A percentile compares a stretch with the other conserved stretches of the same genome.
These are phyloP conservation scores for Epinotia bilunana DNA, from an alignment of 2,888 invertebrate species.

Conservation along the genomic window DNA sequence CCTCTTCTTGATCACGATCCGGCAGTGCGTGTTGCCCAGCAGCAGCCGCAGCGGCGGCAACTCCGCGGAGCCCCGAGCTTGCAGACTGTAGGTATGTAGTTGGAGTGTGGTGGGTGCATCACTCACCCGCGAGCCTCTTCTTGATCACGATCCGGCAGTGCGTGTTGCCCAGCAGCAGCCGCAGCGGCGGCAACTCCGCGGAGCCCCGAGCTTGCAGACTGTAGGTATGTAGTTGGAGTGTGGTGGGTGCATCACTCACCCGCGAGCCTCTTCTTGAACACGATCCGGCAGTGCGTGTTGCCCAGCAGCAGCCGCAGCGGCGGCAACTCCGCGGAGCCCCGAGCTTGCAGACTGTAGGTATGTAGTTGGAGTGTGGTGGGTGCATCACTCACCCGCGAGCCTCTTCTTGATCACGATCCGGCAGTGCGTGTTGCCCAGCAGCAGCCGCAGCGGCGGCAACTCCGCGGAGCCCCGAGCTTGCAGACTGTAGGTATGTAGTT, in stretches of 20 bases:
- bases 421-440: constrained; percentile 97
- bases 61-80: constrained; percentile 67
- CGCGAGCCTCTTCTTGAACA: constrained; percentile 96
- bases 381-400: constrained; percentile 86
- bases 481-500: too few relatives aligned
- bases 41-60: constrained; percentile 95
- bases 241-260: constrained; percentile 77
- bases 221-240: too few relatives aligned
- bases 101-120: too few relatives aligned
- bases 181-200: constrained; percentile 90
- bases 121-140: constrained; percentile 92
- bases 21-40: constrained; percentile 96
- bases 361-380: too few relatives aligned
- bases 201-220: constrained; percentile 60
- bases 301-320: constrained; percentile 97
- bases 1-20: constrained; percentile 98
- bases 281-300: constrained; percentile 96
- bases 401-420: constrained; percentile 98
- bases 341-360: constrained; percentile 47
- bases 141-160: constrained; percentile 98
- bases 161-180: constrained; percentile 96
- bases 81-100: too few relatives aligned
- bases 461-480: constrained; percentile 67
- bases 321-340: constrained; percentile 85
- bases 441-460: constrained; percentile 94